Percentiles rank a stretch among this genome's conserved stretches.
phyloP scores from a whole-genome alignment of 2,888 invertebrate genomes.

The Tanypteryx hageni region DNA sequence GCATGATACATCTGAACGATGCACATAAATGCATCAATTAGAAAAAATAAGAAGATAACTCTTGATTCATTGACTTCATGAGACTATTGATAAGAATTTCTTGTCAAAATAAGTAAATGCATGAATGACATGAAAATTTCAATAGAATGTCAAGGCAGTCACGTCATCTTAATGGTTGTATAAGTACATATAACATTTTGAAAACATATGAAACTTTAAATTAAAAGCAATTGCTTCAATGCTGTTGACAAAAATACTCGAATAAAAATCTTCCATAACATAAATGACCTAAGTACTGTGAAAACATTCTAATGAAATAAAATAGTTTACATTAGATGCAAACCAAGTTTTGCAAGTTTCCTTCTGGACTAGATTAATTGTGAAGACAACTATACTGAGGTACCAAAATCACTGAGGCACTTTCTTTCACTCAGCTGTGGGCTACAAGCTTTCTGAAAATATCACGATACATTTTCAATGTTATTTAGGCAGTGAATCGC shows the following conservation, averaged over 20 bases:
- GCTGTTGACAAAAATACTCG: neutral
- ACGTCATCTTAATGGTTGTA: too few species aligned
- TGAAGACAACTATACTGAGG: neutral
- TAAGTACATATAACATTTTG: conserved; percentile 3
- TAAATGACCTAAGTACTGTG: neutral
- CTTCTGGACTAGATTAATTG: conserved; percentile 46
- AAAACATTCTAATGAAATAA: neutral
- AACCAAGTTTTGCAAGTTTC: conserved; percentile 1
- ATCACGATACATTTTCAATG: conserved; percentile 5
- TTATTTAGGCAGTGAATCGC: conserved; percentile 42
- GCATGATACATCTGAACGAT: conserved; percentile 19
- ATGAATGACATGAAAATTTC: neutral
- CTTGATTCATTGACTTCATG: neutral
- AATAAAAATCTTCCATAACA: neutral
- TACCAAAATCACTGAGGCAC: conserved; percentile 43
- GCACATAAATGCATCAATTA: conserved; percentile 25
- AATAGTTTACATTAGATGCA: neutral
- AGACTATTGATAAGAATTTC: neutral
- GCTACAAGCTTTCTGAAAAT: conserved; percentile 39
- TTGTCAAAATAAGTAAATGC: conserved; percentile 10
- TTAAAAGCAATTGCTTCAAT: neutral
- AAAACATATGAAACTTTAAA: neutral
- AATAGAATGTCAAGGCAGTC: too few species aligned
- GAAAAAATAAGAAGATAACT: conserved; percentile 11
- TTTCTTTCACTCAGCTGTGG: conserved; percentile 34